Conservation (phyloP, 2,797 vertebrate genomes). For the Meriones psammophilus region DNA sequence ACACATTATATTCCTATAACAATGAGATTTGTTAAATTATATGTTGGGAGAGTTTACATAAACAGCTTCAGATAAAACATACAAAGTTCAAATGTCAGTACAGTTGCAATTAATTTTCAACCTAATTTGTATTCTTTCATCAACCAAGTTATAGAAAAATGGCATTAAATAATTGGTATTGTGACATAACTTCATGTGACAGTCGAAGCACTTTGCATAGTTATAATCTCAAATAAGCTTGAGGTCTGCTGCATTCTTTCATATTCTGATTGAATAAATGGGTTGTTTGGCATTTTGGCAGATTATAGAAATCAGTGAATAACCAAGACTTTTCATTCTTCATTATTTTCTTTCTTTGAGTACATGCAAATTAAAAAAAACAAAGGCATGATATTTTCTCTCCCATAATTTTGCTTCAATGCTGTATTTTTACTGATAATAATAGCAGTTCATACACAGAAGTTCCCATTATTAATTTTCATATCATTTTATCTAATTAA, state of each 20-base stretch:
- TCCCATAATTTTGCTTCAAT: constrained; percentile 82
- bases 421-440: constrained; percentile 79
- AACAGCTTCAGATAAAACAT: constrained; percentile 78
- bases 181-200: constrained; percentile 86
- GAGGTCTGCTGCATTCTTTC: constrained; percentile 87
- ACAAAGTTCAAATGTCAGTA: constrained; percentile 78
- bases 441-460: constrained; percentile 74
- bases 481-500: constrained; percentile 82
- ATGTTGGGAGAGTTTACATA: constrained; percentile 77
- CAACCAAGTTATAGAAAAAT: constrained; percentile 85
- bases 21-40: constrained; percentile 76
- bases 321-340: constrained; percentile 88
- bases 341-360: constrained; percentile 86
- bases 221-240: constrained; percentile 83
- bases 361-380: constrained; percentile 85
- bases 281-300: constrained; percentile 91
- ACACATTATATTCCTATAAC: constrained; percentile 72
- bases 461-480: constrained; percentile 80
- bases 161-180: constrained; percentile 88
- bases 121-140: constrained; percentile 86
- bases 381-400: constrained; percentile 86
- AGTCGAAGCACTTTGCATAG: constrained; percentile 85
- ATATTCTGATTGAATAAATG: constrained; percentile 91
- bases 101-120: constrained; percentile 87
- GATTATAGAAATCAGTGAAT: constrained; percentile 85